Evolutionary conservation across 1,140 invertebrate genomes (phyloP).

Genomic region (Atta texana): DNA sequence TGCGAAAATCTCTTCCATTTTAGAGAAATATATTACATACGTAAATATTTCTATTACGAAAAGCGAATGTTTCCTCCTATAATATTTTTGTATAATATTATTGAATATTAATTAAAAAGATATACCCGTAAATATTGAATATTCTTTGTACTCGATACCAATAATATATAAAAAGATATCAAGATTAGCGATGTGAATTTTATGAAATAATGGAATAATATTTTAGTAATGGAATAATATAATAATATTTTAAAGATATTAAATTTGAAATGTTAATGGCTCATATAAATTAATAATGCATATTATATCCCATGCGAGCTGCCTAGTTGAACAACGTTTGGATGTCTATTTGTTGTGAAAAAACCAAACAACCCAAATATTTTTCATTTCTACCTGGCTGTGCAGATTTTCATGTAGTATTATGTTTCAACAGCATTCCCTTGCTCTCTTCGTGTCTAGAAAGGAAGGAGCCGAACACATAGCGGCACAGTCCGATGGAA

Average conservation of each 20-base stretch:
- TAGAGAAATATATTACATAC: not conserved
- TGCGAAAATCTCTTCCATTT: not conserved
- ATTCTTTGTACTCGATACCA: not conserved
- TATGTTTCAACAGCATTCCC: slow-evolving; percentile 46
- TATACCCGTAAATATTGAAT: not conserved
- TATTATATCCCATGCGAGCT: not conserved
- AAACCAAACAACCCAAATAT: slow-evolving; percentile 45
- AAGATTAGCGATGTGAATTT: not conserved
- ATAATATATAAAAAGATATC: not conserved
- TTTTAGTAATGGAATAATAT: not conserved
- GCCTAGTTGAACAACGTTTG: slow-evolving; percentile 8
- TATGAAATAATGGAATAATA: not conserved
- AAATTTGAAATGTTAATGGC: not conserved
- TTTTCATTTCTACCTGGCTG: slow-evolving; percentile 43
- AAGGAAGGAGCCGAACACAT: slow-evolving; percentile 48
- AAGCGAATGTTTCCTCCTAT: not conserved
- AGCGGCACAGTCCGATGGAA: slow-evolving; percentile 25
- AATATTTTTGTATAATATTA: not conserved
- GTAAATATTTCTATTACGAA: slow-evolving; percentile 22
- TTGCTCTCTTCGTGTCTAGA: slow-evolving; percentile 43
- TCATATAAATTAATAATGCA: slow-evolving; percentile 29
- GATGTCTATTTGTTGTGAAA: not conserved
- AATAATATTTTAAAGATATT: not conserved
- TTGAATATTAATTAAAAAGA: slow-evolving; percentile 24
- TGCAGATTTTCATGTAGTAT: slow-evolving; percentile 50